Percentiles rank a stretch among this genome's conserved stretches.
Conservation (phyloP, 1,140 invertebrate species). For the Pomacea maculata region DNA sequence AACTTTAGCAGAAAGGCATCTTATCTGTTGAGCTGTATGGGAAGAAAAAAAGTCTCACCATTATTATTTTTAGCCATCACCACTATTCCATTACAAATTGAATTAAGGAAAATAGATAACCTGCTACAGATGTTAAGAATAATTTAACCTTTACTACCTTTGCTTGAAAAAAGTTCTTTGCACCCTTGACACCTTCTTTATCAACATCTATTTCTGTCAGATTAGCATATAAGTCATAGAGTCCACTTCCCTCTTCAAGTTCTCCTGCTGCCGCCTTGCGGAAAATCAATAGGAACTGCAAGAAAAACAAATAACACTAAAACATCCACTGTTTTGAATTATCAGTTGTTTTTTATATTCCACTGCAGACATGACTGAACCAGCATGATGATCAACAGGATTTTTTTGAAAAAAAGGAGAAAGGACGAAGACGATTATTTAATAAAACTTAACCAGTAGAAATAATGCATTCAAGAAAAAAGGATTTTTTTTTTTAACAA, state of each 20-base stretch:
- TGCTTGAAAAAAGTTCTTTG: conserved; percentile 65
- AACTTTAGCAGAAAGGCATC: neutral
- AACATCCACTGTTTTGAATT: too few species aligned
- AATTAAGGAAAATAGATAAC: too few species aligned
- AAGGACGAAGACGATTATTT: neutral
- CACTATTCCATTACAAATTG: too few species aligned
- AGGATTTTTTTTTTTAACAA: too few species aligned
- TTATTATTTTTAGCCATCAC: neutral
- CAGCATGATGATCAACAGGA: too few species aligned
- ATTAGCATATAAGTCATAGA: conserved; percentile 55
- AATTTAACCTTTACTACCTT: conserved; percentile 48
- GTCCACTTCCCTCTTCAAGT: conserved; percentile 47
- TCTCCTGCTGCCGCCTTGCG: conserved; percentile 59
- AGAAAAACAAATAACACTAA: neutral
- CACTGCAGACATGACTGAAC: too few species aligned
- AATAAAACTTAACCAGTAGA: neutral
- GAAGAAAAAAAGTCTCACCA: neutral
- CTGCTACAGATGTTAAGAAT: too few species aligned
- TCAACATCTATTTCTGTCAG: conserved; percentile 64
- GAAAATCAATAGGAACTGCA: conserved; percentile 62
- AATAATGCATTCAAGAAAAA: neutral
- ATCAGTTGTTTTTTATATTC: too few species aligned
- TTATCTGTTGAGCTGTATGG: neutral
- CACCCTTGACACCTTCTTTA: conserved; percentile 62
- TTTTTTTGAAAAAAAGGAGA: neutral